Conservation (phyloP, 2,113 vertebrate species). For the Elephas maximus region DNA sequence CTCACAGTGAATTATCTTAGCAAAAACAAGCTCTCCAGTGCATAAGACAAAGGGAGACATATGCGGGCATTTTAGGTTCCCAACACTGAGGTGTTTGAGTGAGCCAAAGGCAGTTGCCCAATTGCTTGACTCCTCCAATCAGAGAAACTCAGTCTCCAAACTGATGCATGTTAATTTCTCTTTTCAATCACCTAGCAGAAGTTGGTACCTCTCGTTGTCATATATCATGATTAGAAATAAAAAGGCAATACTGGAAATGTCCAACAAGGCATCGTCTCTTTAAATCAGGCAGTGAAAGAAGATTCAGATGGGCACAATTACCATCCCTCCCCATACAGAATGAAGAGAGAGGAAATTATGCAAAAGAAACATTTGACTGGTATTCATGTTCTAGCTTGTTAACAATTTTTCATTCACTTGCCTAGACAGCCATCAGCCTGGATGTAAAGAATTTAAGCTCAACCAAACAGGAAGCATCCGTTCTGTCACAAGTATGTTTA, state of each 20-base stretch:
- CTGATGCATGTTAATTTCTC: neutral
- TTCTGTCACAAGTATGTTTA: constrained; percentile 69
- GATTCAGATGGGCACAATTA: constrained; percentile 54
- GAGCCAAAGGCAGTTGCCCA: neutral
- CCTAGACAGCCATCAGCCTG: constrained; percentile 65
- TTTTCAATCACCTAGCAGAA: neutral
- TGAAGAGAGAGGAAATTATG: constrained; percentile 64
- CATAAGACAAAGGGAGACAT: neutral
- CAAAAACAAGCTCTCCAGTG: neutral
- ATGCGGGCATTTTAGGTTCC: neutral
- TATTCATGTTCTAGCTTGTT: constrained; percentile 65
- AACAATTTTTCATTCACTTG: constrained; percentile 75
- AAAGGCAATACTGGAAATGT: neutral
- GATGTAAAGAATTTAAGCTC: constrained; percentile 74
- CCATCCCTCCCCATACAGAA: constrained; percentile 7
- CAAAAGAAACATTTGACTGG: constrained; percentile 63
- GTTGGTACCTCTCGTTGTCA: neutral
- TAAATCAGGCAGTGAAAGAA: constrained; percentile 46
- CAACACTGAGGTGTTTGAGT: neutral
- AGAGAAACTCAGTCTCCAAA: constrained; percentile 10
- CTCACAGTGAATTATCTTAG: neutral
- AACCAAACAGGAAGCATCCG: constrained; percentile 75
- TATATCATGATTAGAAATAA: neutral
- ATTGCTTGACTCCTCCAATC: neutral
- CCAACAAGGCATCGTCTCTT: neutral